phyloP scores from a whole-genome alignment of 2,888 invertebrate genomes.

The Chloroclystis v-ata region DNA sequence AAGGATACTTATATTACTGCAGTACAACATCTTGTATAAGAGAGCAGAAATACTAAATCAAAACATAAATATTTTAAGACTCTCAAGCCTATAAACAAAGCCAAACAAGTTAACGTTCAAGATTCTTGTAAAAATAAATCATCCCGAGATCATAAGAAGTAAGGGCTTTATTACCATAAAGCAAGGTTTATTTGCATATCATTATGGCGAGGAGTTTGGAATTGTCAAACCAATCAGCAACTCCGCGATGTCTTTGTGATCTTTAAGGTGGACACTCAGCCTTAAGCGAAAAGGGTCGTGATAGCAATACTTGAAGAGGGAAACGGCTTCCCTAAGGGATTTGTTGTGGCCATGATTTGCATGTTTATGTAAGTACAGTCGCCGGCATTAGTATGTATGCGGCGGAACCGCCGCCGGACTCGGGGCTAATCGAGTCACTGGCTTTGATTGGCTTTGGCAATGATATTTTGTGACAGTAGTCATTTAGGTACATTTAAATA shows the following conservation, averaged over 20 bases:
- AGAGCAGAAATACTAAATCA: no score
- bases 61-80: no score
- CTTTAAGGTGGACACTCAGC: conserved; percentile 37
- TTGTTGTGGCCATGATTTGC: conserved; percentile 41
- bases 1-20: background rate
- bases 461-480: conserved; percentile 8
- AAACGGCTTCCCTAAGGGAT: conserved; percentile 40
- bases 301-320: conserved; percentile 43
- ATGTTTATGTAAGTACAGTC: conserved; percentile 42
- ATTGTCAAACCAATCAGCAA: conserved; percentile 26
- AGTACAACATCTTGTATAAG: background rate
- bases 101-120: background rate
- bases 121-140: conserved; percentile 1
- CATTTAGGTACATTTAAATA: background rate
- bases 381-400: conserved; percentile 38
- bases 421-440: conserved; percentile 24
- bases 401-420: conserved; percentile 23
- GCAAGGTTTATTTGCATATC: conserved; percentile 24
- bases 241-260: conserved; percentile 26
- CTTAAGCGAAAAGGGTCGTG: conserved; percentile 40
- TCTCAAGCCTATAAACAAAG: background rate
- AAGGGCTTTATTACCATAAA: conserved; percentile 14
- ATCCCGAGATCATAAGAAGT: conserved; percentile 5
- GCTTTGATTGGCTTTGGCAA: conserved; percentile 22
- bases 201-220: conserved; percentile 22